A percentile compares a stretch with the other conserved stretches of the same genome.
phyloP scores from a whole-genome alignment of 2,797 vertebrate genomes.

The Amblyopsis hoosieri region DNA sequence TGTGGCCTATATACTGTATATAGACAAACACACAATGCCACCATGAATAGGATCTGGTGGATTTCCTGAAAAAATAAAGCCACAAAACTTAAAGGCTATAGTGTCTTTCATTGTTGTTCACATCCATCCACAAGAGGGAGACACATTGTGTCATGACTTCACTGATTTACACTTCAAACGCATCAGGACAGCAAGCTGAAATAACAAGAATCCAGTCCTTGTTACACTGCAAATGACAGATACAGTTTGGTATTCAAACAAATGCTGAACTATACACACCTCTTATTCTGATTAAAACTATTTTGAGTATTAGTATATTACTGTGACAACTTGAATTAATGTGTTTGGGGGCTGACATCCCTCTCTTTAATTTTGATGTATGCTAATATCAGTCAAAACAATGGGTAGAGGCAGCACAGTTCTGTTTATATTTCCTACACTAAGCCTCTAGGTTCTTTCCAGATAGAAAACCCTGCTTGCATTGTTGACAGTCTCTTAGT shows the following conservation, averaged over 20 bases:
- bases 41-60: no score
- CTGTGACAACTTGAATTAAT: constrained; percentile 39
- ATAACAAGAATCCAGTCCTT: constrained; percentile 20
- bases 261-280: constrained; percentile 28
- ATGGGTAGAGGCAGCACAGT: neutral
- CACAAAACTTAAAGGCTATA: no score
- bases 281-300: constrained; percentile 2
- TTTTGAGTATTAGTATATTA: constrained; percentile 25
- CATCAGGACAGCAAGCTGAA: constrained; percentile 25
- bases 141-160: constrained; percentile 8
- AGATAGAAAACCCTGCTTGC: neutral
- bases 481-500: neutral
- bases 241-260: constrained; percentile 17
- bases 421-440: neutral
- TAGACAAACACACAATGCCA: no score
- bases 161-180: constrained; percentile 62
- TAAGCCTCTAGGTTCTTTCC: neutral
- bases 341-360: neutral
- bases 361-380: constrained; percentile 24
- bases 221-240: constrained; percentile 32
- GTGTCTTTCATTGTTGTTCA: neutral
- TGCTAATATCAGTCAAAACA: constrained; percentile 5
- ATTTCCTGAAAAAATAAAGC: no score
- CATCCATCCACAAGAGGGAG: constrained; percentile 31
- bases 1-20: no score